Evolutionary conservation across 2,113 vertebrate genomes (phyloP).

Genomic region (Ammodytes dubius): DNA sequence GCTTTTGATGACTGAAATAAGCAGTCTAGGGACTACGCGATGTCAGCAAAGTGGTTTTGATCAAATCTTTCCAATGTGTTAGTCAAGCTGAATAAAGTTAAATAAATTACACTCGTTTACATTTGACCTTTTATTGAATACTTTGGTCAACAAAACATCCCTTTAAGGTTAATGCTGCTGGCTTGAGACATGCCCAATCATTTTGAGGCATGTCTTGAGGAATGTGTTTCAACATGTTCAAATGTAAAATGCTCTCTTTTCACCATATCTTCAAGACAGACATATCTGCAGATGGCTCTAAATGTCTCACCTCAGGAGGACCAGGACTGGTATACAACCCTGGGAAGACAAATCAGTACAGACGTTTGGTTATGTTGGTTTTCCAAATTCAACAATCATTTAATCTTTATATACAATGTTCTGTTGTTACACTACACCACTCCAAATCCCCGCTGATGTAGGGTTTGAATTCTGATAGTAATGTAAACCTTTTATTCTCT

Average conservation of each 20-base stretch:
- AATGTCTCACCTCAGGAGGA: not conserved
- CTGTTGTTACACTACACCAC: not conserved
- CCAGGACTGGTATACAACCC: not conserved
- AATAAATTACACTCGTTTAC: not conserved
- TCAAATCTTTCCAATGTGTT: too few relatives aligned
- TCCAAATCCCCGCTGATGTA: not conserved
- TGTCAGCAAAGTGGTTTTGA: too few relatives aligned
- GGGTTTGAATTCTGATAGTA: not conserved
- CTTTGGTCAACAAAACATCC: not conserved
- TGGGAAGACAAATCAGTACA: constrained; percentile 6
- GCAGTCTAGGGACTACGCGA: too few relatives aligned
- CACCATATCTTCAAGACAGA: not conserved
- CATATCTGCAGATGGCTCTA: not conserved
- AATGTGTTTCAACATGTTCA: not conserved
- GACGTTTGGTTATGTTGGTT: not conserved
- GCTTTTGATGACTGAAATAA: too few relatives aligned
- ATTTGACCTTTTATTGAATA: not conserved
- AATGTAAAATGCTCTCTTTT: not conserved
- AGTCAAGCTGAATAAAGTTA: not conserved
- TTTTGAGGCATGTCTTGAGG: not conserved
- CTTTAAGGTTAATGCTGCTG: not conserved
- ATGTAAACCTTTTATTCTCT: constrained; percentile 2
- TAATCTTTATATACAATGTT: not conserved
- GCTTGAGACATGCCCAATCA: not conserved
- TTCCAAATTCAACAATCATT: not conserved